Evolutionary conservation across 1,140 invertebrate species (phyloP), one percentile per base, ranked within the genome.

Genomic region (Drosophila nebulosa): DNA sequence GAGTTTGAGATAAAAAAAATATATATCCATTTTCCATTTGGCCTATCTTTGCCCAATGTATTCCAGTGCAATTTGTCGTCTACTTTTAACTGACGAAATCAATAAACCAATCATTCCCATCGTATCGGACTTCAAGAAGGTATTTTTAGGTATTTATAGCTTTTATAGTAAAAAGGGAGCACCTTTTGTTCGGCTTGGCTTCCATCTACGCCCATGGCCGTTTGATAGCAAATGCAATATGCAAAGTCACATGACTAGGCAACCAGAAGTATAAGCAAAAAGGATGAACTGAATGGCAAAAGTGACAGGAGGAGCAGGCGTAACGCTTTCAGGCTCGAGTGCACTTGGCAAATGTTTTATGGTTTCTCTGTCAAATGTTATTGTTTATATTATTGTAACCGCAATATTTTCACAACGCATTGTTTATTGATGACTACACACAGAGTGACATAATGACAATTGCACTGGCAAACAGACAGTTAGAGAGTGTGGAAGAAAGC

Each of bases 371-470:
- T 84, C 75, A 74, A 74, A 52, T 53, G 57, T 60, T 79, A 79
- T 75, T 83, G 70, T 75, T 79, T 75, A 84, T 76, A 72, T 72
- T 72, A 79, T 69, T 64, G 67, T 58, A 50, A 57, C 36, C 30
- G 59, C 67, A 75, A 70, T 79, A 75, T 68, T 67, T 74, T 68
- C 67, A 71, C 57, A 75, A 57, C 27, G 42, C 67, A 73, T 83
- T 83, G 72, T 73, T 73, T 66, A 71, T 65, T 71, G 68, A 64
- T 73, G 67, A 61, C 59, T 60, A 63, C 39, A 63, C 46, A 64
- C 58, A 59, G 42, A 36, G 53, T 26, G 30, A 68, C 60, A 69
- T 55, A 60, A 39, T 32, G 39, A 51, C 24, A 69, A n/a, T n/a
- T 42, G 55, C 22, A 52, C 9, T 22, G 24, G 51, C 42, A 32